These are phyloP conservation scores for Hydrotaea cyrtoneurina DNA, from an alignment of 2,888 invertebrate genomes.

Conservation along the genomic window DNA sequence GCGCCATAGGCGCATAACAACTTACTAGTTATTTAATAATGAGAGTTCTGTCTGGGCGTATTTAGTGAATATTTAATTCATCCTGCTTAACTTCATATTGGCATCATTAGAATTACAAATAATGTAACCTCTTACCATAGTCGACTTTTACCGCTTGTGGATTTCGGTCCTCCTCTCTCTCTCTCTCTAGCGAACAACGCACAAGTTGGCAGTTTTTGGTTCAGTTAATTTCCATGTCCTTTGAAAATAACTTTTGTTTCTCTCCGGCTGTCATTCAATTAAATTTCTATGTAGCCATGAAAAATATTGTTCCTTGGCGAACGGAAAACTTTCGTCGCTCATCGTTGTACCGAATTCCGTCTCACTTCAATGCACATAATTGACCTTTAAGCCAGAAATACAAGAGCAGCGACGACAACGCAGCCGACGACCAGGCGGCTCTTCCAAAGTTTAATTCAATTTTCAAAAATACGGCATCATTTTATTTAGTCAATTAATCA, in stretches of 20 bases:
- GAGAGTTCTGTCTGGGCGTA: no score
- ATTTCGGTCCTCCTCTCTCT: no score
- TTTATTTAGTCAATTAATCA: conserved; percentile 64
- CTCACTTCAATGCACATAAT: conserved; percentile 39
- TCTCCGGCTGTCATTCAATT: conserved; percentile 36
- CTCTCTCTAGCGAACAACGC: neutral
- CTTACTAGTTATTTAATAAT: no score
- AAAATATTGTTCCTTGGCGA: conserved; percentile 26
- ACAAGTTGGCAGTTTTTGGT: no score
- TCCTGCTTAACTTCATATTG: no score
- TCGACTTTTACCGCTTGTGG: no score
- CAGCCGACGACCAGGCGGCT: neutral
- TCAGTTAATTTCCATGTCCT: neutral
- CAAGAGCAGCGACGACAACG: neutral
- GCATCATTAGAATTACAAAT: no score
- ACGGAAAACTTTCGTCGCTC: conserved; percentile 27
- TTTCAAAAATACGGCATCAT: conserved; percentile 30
- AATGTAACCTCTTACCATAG: no score
- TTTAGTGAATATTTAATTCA: no score
- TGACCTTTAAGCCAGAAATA: conserved; percentile 37
- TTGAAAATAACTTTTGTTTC: neutral
- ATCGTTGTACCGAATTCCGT: neutral
- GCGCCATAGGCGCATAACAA: no score
- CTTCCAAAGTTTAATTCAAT: conserved; percentile 59
- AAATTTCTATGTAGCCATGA: conserved; percentile 32